Evolutionary conservation across 2,888 invertebrate genomes (phyloP).

Genomic region (Pammene fasciana): DNA sequence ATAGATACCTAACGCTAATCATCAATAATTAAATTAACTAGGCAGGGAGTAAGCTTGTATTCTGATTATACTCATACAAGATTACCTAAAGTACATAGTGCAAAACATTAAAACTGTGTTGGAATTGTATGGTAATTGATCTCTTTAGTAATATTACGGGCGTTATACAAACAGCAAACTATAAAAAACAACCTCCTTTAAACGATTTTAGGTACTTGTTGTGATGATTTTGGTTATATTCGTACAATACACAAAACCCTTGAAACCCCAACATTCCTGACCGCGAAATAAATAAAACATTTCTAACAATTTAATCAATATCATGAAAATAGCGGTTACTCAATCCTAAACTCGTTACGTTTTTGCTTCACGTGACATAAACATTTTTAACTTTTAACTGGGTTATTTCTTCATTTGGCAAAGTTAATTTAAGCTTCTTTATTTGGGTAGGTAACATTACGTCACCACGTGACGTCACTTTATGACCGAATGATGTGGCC

Average conservation of each 20-base stretch:
- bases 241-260: neutral
- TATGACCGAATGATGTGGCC: constrained; percentile 44
- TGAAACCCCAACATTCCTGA: constrained; percentile 38
- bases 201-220: neutral
- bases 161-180: too few species aligned
- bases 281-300: constrained; percentile 46
- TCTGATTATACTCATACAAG: too few species aligned
- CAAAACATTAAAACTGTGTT: too few species aligned
- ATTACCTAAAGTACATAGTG: too few species aligned
- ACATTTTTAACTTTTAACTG: constrained; percentile 61
- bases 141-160: too few species aligned
- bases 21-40: too few species aligned
- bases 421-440: constrained; percentile 50
- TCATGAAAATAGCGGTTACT: constrained; percentile 52
- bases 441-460: constrained; percentile 52
- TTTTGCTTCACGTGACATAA: constrained; percentile 58
- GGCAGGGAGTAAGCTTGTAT: too few species aligned
- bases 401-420: constrained; percentile 58
- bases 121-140: too few species aligned
- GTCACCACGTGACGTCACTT: constrained; percentile 45
- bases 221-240: neutral
- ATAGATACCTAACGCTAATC: too few species aligned
- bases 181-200: neutral
- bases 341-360: constrained; percentile 53
- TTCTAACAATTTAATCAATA: constrained; percentile 24